These are phyloP conservation scores for Dreissena rostriformis DNA, from an alignment of 1,140 invertebrate species.

Conservation along the genomic window DNA sequence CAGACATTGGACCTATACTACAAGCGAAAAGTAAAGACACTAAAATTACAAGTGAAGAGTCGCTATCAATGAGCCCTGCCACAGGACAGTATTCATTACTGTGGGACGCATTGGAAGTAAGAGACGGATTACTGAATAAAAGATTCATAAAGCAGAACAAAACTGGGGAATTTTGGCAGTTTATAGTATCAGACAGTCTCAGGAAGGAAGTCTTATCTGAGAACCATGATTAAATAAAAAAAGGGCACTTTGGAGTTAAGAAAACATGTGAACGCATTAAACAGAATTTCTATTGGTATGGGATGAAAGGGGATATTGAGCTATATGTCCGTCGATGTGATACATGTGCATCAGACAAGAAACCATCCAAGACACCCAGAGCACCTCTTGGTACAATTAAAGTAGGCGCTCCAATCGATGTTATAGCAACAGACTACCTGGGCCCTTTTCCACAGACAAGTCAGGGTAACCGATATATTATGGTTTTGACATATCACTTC, in stretches of 20 bases:
- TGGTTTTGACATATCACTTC: conserved; percentile 22
- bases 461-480: conserved; percentile 17
- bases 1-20: too few species aligned
- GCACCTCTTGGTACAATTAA: neutral
- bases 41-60: too few species aligned
- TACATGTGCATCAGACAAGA: neutral
- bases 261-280: neutral
- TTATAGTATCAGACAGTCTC: conserved; percentile 30
- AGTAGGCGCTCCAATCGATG: neutral
- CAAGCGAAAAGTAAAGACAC: too few species aligned
- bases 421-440: neutral
- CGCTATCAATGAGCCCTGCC: too few species aligned
- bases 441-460: neutral
- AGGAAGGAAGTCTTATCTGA: conserved; percentile 27
- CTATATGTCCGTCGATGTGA: neutral
- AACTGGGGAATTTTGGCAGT: too few species aligned
- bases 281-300: neutral
- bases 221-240: conserved; percentile 26
- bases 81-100: too few species aligned
- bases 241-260: neutral
- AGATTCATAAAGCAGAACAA: neutral
- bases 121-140: too few species aligned
- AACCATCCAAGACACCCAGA: neutral
- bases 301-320: neutral
- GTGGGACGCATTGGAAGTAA: too few species aligned